Percentiles rank a stretch among this genome's conserved stretches.
Evolutionary conservation across 2,797 vertebrate species (phyloP).

Genomic region (Acanthurus lineatus): DNA sequence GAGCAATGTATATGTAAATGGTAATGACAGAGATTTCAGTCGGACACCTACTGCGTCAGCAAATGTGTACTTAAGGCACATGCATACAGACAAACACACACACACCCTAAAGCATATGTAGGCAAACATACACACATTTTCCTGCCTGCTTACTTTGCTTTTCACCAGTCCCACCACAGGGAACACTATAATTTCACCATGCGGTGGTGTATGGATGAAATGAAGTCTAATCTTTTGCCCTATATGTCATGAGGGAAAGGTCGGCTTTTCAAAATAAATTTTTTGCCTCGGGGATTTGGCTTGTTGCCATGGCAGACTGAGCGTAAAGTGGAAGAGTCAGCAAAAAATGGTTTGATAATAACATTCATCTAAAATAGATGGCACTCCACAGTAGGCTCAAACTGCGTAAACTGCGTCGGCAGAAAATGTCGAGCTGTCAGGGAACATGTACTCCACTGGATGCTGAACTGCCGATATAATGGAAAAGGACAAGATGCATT

Average conservation of each 20-base stretch:
- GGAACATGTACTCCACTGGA: conserved; percentile 56
- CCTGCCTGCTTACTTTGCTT: conserved; percentile 30
- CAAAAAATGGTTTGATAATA: conserved; percentile 64
- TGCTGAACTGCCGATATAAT: conserved; percentile 63
- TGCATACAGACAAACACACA: conserved; percentile 12
- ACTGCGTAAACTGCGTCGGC: conserved; percentile 49
- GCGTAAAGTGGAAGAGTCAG: conserved; percentile 66
- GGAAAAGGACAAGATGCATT: conserved; percentile 53
- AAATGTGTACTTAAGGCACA: conserved; percentile 50
- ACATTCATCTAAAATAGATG: conserved; percentile 70
- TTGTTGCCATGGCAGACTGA: conserved; percentile 42
- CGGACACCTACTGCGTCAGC: conserved; percentile 63
- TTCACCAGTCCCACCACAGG: conserved; percentile 5
- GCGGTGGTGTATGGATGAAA: conserved; percentile 36
- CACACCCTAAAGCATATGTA: not conserved
- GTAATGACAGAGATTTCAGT: conserved; percentile 59
- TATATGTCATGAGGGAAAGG: conserved; percentile 46
- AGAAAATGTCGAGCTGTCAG: conserved; percentile 66
- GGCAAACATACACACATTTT: conserved; percentile 3
- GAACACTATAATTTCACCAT: conserved; percentile 57
- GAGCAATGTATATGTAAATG: conserved; percentile 69
- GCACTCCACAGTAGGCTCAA: conserved; percentile 44
- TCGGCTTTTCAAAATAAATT: conserved; percentile 60
- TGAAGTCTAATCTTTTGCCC: conserved; percentile 66
- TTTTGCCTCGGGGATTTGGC: conserved; percentile 38